Base-by-base conservation (phyloP, 2,113 vertebrate species). In the Agapornis roseicollis region DNA sequence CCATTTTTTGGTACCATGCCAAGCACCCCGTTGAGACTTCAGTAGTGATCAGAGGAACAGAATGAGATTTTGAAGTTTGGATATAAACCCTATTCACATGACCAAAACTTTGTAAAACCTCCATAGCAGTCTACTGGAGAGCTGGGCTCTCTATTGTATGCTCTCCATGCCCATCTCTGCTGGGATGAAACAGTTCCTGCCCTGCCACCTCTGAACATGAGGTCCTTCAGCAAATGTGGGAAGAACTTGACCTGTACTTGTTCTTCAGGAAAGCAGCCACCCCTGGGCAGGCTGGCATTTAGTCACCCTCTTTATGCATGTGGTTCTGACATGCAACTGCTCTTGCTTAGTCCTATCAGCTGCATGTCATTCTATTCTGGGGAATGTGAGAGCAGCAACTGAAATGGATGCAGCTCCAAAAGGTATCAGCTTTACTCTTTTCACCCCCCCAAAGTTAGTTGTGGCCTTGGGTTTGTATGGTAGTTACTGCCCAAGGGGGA, bases 301-400 rank as follows among this genome's bases (percentile, higher is more conserved):
- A 83, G 80, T 58, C 80, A 71, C 55, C 60, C 80, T 90, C 55
- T 93, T 77, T 58, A 20, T 74, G 60, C 50, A 25, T 55, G 28
- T 71, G 44, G 52, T 50, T 39, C 18, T 87, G 83, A 83, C 70
- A 49, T 2, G 0, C 46, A 65, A 76, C 65, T 86, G 39, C 73
- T 49, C 46, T 81, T 94, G 83, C 90, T 84, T 85, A 93, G 31
- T 91, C 58, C 77, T 33, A 5, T 78, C 72, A 74, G 60, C 94
- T 86, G 80, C n/a, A 3, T 97, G n/a, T 90, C 69, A 3, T 90
- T 93, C 94, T 95, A 79, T 89, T 96, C 89, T 90, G 92, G 86
- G 93, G 61, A 91, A 81, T 69, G 37, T 68, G 77, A 91, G 69
- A 86, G 90, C 83, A 74, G 52, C 55, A 41, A 74, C 89, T 66